Base-by-base conservation (phyloP, 2,797 vertebrate species). In the Alauda arvensis region DNA sequence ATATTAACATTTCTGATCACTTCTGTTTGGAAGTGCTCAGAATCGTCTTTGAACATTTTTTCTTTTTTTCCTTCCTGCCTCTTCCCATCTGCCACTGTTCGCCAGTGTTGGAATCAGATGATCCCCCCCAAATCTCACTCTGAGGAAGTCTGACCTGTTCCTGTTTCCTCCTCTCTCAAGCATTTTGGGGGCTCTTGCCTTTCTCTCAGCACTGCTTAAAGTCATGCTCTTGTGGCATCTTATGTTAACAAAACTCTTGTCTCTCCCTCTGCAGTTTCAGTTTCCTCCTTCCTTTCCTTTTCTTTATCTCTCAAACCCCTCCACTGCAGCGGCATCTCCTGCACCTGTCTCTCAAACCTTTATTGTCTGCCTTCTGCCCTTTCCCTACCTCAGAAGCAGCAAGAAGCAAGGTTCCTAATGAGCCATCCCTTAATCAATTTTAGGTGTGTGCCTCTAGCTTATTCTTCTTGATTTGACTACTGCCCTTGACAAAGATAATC, bases 361-460 rank as follows among this genome's bases (percentile, higher is more conserved):
- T 78, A 49, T 85, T 56, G 23, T 49, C 52, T 89, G 66, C 33
- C 43, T 86, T 62, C 43, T 89, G 40, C 69, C 71, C 71, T 93
- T 91, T 92, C 10, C 10, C 57, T 68, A 24, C 24, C 88, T 84
- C 59, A 70, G 51, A 77, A 91, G 26, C 3, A 1, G 37, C 59
- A 69, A 0, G 3, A 86, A 89, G 51, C 72, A 49, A 34, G 33
- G 24, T 42, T 84, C 45, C 78, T 95, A 90, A 89, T 78, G 63
- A 94, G 62, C 78, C 60, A 19, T 34, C 75, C 55, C 86, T 88
- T 91, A 76, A 89, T 94, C 88, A 88, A 62, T 86, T 84, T 84
- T 75, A 88, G 56, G 69, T 77, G 29, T 83, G 56, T 93, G 72
- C 71, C 52, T 91, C 61, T 15, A 56, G 83, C 66, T 93, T 89